Conservation (phyloP, 2,113 vertebrate species). For the Suncus etruscus region DNA sequence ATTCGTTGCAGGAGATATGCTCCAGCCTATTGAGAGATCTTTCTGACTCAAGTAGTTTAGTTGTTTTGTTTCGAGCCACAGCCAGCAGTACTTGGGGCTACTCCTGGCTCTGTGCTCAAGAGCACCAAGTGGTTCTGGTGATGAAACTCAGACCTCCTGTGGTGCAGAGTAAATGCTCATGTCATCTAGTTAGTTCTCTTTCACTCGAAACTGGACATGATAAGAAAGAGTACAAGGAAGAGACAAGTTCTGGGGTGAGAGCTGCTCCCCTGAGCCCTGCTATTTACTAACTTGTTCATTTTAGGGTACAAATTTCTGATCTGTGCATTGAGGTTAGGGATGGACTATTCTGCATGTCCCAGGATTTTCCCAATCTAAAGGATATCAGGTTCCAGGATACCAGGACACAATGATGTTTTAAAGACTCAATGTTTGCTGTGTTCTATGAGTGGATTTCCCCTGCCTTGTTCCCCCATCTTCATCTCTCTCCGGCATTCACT, state of each 20-base stretch:
- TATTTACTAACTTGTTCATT: neutral
- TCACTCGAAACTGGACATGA: neutral
- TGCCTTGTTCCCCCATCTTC: neutral
- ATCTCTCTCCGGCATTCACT: neutral
- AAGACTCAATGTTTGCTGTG: neutral
- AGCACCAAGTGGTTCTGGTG: too few species aligned
- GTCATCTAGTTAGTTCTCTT: too few species aligned
- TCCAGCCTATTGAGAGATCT: too few species aligned
- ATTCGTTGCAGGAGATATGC: too few species aligned
- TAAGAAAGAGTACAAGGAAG: neutral
- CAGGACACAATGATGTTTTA: rapidly evolving
- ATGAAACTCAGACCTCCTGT: too few species aligned
- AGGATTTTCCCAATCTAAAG: rapidly evolving
- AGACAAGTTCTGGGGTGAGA: too few species aligned
- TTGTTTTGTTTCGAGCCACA: too few species aligned
- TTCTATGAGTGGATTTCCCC: neutral
- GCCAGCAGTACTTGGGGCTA: too few species aligned
- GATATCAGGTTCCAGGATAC: neutral
- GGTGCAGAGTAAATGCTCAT: too few species aligned
- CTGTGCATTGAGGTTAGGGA: neutral
- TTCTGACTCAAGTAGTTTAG: too few species aligned
- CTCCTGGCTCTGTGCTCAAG: too few species aligned
- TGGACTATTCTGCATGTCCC: too few species aligned
- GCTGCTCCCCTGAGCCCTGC: neutral
- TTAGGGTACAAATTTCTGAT: neutral